phyloP scores from a whole-genome alignment of 2,113 vertebrate genomes.

The Nycticebus coucang region DNA sequence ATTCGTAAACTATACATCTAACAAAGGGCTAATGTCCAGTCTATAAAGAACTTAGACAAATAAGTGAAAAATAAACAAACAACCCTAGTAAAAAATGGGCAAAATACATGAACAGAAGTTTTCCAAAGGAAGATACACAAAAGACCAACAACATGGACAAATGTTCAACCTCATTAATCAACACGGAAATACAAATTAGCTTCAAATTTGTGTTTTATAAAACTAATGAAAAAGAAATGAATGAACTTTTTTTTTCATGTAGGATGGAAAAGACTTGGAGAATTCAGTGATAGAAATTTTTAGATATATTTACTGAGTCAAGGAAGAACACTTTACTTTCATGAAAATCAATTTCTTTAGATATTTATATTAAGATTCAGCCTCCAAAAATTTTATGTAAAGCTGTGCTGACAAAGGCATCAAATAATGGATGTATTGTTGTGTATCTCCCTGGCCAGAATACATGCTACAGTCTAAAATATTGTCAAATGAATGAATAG shows the following conservation, averaged over 20 bases:
- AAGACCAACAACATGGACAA: too few species aligned
- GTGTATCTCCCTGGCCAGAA: background rate
- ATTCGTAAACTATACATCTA: too few species aligned
- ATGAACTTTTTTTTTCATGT: background rate
- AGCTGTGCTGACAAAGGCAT: background rate
- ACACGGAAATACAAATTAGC: too few species aligned
- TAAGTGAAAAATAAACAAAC: too few species aligned
- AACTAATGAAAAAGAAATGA: background rate
- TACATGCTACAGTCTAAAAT: background rate
- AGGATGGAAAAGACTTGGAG: background rate
- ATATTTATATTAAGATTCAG: background rate
- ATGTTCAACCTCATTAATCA: too few species aligned
- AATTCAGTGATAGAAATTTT: background rate
- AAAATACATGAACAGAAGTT: too few species aligned
- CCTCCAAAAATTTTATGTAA: background rate
- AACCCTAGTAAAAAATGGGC: too few species aligned
- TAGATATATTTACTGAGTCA: background rate
- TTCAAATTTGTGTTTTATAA: background rate
- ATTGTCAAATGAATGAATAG: background rate
- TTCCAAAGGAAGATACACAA: too few species aligned
- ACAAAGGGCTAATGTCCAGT: too few species aligned
- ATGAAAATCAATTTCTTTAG: constrained; percentile 26
- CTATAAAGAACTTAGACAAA: too few species aligned
- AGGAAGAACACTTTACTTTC: background rate
- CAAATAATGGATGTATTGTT: background rate